Evolutionary conservation across 2,888 invertebrate genomes (phyloP).

Genomic region (Corythucha ciliata): DNA sequence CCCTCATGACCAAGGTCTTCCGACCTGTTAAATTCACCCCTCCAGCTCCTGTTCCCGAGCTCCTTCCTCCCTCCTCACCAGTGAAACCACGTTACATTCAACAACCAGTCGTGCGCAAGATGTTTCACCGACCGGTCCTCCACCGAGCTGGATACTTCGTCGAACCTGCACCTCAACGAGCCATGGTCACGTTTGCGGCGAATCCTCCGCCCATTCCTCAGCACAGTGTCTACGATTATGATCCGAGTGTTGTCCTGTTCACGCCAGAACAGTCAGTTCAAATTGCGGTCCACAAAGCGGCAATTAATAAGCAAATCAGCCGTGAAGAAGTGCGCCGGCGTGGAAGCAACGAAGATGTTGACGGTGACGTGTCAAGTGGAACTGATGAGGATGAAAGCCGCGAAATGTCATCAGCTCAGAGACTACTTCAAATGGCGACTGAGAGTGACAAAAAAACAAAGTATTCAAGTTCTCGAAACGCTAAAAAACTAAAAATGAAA

Average conservation of each 20-base stretch:
- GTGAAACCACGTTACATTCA: too few species aligned
- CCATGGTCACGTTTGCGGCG: slow-evolving; percentile 23
- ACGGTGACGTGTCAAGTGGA: slow-evolving; percentile 35
- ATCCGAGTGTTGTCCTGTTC: slow-evolving; percentile 41
- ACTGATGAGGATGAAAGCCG: slow-evolving; percentile 32
- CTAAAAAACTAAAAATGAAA: slow-evolving; percentile 69
- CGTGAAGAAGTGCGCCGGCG: slow-evolving; percentile 38
- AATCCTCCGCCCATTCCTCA: background rate
- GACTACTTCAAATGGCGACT: slow-evolving; percentile 36
- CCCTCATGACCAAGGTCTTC: slow-evolving; percentile 25
- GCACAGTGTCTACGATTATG: slow-evolving; percentile 35
- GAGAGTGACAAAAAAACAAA: slow-evolving; percentile 31
- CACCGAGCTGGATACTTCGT: slow-evolving; percentile 27
- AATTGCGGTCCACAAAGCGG: slow-evolving; percentile 42
- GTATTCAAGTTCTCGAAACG: slow-evolving; percentile 39
- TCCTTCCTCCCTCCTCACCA: too few species aligned
- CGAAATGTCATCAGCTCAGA: slow-evolving; percentile 34
- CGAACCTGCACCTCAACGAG: slow-evolving; percentile 28
- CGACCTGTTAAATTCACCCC: slow-evolving; percentile 30
- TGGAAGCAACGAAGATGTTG: slow-evolving; percentile 32
- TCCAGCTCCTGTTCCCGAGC: slow-evolving; percentile 21
- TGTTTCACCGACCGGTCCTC: slow-evolving; percentile 23
- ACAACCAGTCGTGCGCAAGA: slow-evolving; percentile 21
- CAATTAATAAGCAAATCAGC: slow-evolving; percentile 43
- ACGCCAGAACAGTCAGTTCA: slow-evolving; percentile 42